These are phyloP conservation scores for Hypanus sabinus DNA, from an alignment of 2,113 vertebrate genomes.

Conservation along the genomic window DNA sequence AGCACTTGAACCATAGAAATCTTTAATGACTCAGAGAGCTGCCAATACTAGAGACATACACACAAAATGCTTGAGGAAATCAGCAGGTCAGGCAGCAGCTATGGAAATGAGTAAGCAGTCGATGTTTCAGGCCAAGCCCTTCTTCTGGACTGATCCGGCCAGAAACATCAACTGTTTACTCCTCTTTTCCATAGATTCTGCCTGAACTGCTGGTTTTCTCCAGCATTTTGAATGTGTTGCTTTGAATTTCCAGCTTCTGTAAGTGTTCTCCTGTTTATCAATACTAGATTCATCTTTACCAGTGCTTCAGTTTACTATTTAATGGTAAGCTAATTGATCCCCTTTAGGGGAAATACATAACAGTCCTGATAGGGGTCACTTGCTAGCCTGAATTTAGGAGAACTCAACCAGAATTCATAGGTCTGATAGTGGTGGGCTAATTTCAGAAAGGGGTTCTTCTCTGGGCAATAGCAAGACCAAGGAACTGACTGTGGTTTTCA, in stretches of 20 bases:
- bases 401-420: background rate
- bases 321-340: background rate
- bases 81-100: too few species aligned
- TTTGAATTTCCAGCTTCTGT: too few species aligned
- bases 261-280: too few species aligned
- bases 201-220: too few species aligned
- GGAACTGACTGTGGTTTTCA: too few species aligned
- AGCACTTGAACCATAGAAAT: background rate
- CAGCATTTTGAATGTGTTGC: too few species aligned
- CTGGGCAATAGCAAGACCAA: background rate
- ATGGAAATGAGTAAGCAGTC: too few species aligned
- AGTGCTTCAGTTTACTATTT: background rate
- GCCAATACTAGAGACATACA: background rate
- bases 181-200: too few species aligned
- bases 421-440: background rate
- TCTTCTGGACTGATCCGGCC: too few species aligned
- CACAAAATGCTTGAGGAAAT: too few species aligned
- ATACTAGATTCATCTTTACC: background rate
- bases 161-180: too few species aligned
- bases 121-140: too few species aligned
- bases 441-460: background rate
- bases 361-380: background rate
- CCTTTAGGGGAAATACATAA: background rate
- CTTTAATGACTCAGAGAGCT: background rate
- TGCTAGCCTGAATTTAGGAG: background rate